phyloP scores from a whole-genome alignment of 2,797 vertebrate species.

The Distichodus sexfasciatus region DNA sequence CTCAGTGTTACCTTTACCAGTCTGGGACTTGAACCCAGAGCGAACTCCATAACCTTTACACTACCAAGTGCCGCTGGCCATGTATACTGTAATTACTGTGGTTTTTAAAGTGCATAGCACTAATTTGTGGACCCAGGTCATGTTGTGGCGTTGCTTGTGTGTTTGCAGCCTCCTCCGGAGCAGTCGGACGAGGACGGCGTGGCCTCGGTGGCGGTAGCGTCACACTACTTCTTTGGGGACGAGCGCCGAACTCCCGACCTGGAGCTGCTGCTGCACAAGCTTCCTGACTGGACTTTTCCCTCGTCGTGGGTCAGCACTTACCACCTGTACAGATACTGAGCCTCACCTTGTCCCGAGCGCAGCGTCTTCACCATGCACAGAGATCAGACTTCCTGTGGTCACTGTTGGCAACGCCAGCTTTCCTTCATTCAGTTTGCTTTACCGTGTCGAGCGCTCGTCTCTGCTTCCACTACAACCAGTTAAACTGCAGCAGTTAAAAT shows the following conservation, averaged over 20 bases:
- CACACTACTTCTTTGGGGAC: slow-evolving; percentile 88
- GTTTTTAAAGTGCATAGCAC: neutral
- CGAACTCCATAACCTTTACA: no score
- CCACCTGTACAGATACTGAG: slow-evolving; percentile 82
- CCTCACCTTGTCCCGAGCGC: neutral
- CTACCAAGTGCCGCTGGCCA: no score
- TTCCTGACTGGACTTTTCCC: slow-evolving; percentile 88
- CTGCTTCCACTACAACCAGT: no score
- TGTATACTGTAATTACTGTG: no score
- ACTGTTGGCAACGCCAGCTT: no score
- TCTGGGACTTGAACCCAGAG: no score
- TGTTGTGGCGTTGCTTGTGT: neutral
- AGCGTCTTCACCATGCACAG: neutral
- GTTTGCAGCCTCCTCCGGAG: slow-evolving; percentile 72
- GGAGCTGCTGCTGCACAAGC: slow-evolving; percentile 71
- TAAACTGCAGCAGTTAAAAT: no score
- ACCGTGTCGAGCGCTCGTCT: no score
- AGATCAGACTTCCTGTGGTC: no score
- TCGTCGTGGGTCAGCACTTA: slow-evolving; percentile 95
- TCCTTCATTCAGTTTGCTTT: no score
- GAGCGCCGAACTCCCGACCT: slow-evolving; percentile 82
- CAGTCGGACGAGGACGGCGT: slow-evolving; percentile 73
- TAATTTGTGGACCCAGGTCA: neutral
- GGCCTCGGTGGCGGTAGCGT: slow-evolving; percentile 84
- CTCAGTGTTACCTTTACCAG: no score